Base-by-base conservation (phyloP, 2,113 vertebrate species). In the Cheilinus undulatus region DNA sequence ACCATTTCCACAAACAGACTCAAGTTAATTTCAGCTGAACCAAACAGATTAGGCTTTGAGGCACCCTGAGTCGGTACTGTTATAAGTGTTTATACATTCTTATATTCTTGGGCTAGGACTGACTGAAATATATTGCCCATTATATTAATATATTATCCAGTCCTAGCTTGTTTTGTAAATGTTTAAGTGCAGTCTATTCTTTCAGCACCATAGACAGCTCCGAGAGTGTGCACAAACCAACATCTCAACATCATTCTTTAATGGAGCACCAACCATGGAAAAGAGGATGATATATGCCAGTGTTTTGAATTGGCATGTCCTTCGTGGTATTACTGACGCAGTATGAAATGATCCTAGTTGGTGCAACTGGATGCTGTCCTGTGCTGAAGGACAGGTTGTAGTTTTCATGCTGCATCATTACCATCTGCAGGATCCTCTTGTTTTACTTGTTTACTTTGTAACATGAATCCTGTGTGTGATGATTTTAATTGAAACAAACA, bases 131-230 rank as follows among this genome's bases (percentile, higher is more conserved):
- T n/a, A n/a, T n/a, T n/a, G n/a, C n/a, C n/a, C n/a, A n/a, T n/a
- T n/a, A n/a, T n/a, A n/a, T n/a, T n/a, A n/a, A n/a, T n/a, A n/a
- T n/a, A n/a, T n/a, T n/a, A n/a, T n/a, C n/a, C n/a, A n/a, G n/a
- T n/a, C n/a, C n/a, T n/a, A n/a, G n/a, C n/a, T n/a, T n/a, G n/a
- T n/a, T n/a, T n/a, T n/a, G n/a, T 42, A 2, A 15, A 17, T 17
- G 15, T 17, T 7, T 34, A 34, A 34, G 32, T 34, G 32, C 42
- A n/a, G 46, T 50, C 14, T 26, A 38, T 3, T 64, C 50, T 69
- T 76, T 78, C 79, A 85, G 83, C 66, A 86, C 78, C 68, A 56
- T 4, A 71, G 83, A 79, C 57, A 79, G 76, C 68, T 43, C 48
- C 28, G 8, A 10, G 27, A 22, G 20, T n/a, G 27, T 3, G 26